Evolutionary conservation across 2,113 vertebrate species (phyloP).

Genomic region (Paradisaea rubra): DNA sequence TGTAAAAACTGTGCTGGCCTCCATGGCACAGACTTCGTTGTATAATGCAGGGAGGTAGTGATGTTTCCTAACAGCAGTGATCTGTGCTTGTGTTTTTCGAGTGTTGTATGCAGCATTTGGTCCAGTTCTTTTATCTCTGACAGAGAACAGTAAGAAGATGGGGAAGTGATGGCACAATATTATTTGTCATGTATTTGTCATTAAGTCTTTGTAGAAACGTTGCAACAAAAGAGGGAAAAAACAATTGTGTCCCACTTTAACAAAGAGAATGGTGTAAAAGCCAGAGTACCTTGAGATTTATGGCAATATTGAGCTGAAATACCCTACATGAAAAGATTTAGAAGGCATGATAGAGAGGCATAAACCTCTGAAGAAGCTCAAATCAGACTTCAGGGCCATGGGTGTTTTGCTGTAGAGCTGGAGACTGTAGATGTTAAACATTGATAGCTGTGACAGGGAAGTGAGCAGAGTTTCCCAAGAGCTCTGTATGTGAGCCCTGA

Average conservation of each 20-base stretch:
- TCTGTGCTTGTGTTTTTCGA: neutral
- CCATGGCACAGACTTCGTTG: neutral
- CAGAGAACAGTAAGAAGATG: neutral
- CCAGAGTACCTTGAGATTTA: neutral
- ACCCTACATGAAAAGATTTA: neutral
- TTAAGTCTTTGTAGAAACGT: neutral
- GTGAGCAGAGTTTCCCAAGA: neutral
- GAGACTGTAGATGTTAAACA: neutral
- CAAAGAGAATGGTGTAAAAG: neutral
- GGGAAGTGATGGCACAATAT: neutral
- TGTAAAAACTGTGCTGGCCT: neutral
- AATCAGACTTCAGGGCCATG: neutral
- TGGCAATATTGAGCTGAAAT: neutral
- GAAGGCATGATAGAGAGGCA: neutral
- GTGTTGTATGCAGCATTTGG: neutral
- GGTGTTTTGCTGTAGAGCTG: neutral
- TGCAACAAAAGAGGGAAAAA: neutral
- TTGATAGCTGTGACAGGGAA: neutral
- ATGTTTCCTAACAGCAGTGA: neutral
- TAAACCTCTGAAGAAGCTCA: neutral
- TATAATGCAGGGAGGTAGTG: neutral
- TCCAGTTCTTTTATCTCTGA: neutral
- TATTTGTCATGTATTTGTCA: neutral
- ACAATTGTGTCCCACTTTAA: neutral
- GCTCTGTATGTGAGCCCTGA: neutral